These are phyloP conservation scores for Tachina fera DNA, from an alignment of 2,888 invertebrate species.

Conservation along the genomic window DNA sequence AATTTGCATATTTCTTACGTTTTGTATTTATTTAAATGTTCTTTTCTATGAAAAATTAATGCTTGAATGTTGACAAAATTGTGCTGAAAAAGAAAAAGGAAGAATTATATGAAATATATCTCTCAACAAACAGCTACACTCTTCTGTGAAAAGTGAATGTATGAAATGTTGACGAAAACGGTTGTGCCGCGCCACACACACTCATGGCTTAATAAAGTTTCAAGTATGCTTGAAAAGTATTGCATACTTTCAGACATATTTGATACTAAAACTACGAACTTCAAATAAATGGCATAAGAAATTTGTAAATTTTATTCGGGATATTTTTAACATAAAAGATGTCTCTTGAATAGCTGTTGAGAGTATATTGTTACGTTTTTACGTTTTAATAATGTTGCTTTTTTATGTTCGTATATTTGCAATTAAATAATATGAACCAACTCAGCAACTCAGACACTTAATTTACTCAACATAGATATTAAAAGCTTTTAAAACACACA, in stretches of 20 bases:
- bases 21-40: background rate
- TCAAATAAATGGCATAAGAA: background rate
- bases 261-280: background rate
- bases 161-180: too few species aligned
- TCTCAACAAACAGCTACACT: background rate
- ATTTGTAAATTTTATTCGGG: background rate
- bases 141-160: too few species aligned
- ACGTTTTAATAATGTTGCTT: too few species aligned
- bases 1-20: background rate
- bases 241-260: constrained; percentile 25
- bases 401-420: too few species aligned
- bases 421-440: too few species aligned
- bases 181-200: too few species aligned
- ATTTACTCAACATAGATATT: too few species aligned
- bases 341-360: background rate
- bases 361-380: too few species aligned
- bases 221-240: constrained; percentile 34
- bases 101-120: background rate
- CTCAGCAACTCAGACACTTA: too few species aligned
- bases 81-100: background rate
- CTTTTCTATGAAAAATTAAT: background rate
- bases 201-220: constrained; percentile 1
- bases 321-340: background rate
- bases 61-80: constrained; percentile 23
- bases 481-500: too few species aligned